Conservation (phyloP, 2,113 vertebrate species). For the Peromyscus polionotus region DNA sequence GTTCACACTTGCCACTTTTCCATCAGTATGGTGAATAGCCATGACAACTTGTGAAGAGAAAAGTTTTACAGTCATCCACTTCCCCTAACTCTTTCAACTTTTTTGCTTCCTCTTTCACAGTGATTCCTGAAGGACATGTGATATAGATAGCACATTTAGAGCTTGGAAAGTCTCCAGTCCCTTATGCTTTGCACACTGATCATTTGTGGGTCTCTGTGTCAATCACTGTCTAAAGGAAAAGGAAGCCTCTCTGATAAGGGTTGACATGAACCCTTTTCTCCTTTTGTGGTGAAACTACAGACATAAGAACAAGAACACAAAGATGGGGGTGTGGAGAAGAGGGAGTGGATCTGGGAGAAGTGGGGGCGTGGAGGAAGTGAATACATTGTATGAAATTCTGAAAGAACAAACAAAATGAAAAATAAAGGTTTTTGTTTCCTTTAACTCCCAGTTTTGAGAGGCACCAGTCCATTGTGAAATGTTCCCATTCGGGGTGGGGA, state of each 20-base stretch:
- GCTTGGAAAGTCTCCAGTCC: neutral
- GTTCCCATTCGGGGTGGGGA: neutral
- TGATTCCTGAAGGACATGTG: neutral
- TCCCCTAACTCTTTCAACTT: neutral
- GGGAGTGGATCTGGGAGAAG: neutral
- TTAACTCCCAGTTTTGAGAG: neutral
- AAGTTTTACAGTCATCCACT: neutral
- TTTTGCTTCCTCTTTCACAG: neutral
- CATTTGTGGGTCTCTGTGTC: neutral
- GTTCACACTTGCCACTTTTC: neutral
- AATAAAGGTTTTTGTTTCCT: neutral
- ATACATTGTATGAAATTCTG: neutral
- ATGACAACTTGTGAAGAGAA: neutral
- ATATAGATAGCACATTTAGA: neutral
- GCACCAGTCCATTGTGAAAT: neutral
- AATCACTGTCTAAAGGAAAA: neutral
- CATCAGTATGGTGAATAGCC: neutral
- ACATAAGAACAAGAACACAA: neutral
- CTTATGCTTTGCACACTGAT: neutral
- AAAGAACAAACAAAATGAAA: neutral
- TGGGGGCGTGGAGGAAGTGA: neutral
- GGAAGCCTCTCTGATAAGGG: neutral
- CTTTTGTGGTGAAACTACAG: neutral
- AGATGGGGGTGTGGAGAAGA: neutral
- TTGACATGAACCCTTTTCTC: neutral